Percentiles rank a stretch among this genome's conserved stretches.
phyloP scores from a whole-genome alignment of 2,888 invertebrate genomes.

The Drosophila diplacantha region DNA sequence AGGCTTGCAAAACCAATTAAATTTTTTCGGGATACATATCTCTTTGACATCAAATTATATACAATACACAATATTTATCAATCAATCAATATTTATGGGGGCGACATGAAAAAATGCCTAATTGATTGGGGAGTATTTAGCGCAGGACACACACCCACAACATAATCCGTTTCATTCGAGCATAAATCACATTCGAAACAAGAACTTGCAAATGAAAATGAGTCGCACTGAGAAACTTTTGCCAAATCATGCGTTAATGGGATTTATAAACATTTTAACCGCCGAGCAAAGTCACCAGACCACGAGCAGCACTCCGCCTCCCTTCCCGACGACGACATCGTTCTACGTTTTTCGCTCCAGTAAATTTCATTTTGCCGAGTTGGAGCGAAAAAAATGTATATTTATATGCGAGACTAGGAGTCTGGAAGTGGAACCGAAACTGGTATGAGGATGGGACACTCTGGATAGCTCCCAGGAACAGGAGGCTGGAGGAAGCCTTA shows the following conservation, averaged over 20 bases:
- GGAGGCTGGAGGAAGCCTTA: conserved; percentile 40
- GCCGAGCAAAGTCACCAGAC: conserved; percentile 16
- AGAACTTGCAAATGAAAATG: conserved; percentile 15
- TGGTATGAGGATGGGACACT: conserved; percentile 33
- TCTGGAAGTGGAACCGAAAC: conserved; percentile 17
- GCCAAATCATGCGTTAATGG: conserved; percentile 39
- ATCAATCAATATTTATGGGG: conserved; percentile 1
- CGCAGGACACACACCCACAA: not conserved
- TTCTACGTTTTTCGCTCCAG: conserved; percentile 26
- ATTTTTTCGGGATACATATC: not conserved
- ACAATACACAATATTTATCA: not conserved
- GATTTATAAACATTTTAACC: conserved; percentile 35
- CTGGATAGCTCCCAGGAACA: conserved; percentile 29
- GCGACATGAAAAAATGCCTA: not conserved
- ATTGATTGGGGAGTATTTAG: conserved; percentile 24
- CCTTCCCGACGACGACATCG: conserved; percentile 11
- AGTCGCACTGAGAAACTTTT: conserved; percentile 25
- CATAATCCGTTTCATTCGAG: conserved; percentile 3
- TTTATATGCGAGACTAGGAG: conserved; percentile 57
- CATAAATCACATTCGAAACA: conserved; percentile 20
- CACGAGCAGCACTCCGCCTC: conserved; percentile 22
- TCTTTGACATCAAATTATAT: not conserved
- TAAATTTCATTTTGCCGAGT: conserved; percentile 52
- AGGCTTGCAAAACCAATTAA: not conserved
- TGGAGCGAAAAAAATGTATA: conserved; percentile 48